These are phyloP conservation scores for Pseudorasbora parva DNA, from an alignment of 2,113 vertebrate genomes.

Conservation along the genomic window DNA sequence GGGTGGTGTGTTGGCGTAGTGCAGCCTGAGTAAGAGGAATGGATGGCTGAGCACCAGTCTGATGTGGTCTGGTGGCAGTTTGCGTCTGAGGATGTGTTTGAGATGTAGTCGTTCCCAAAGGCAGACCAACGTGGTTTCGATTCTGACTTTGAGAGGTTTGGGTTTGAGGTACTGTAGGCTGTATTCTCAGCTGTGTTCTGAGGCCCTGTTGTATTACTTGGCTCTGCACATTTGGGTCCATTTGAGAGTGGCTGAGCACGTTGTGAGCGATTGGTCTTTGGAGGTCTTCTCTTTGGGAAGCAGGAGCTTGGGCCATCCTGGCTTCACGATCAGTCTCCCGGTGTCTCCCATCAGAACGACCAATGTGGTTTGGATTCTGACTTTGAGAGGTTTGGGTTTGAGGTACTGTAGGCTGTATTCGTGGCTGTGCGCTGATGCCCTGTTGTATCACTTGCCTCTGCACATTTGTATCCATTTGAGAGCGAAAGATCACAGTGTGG, in stretches of 20 bases:
- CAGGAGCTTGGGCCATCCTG: neutral
- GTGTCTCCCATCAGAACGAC: neutral
- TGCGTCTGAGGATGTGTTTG: constrained; percentile 46
- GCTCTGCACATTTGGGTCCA: constrained; percentile 50
- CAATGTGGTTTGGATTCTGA: constrained; percentile 43
- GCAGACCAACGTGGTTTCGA: constrained; percentile 44
- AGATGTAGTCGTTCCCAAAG: neutral
- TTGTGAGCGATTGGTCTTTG: constrained; percentile 17
- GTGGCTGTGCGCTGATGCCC: constrained; percentile 51
- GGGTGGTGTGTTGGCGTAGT: constrained; percentile 64
- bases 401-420: constrained; percentile 59
- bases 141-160: constrained; percentile 56
- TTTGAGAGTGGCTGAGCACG: constrained; percentile 49
- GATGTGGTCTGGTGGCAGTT: constrained; percentile 54
- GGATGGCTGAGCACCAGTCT: neutral
- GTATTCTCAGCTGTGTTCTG: constrained; percentile 47
- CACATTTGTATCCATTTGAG: constrained; percentile 52
- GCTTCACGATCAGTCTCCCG: neutral
- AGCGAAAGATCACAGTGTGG: constrained; percentile 34
- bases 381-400: constrained; percentile 59
- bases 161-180: constrained; percentile 60
- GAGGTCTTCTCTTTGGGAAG: constrained; percentile 34
- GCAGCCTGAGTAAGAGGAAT: constrained; percentile 68
- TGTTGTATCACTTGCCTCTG: constrained; percentile 49
- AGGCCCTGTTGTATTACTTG: constrained; percentile 51